Conservation (phyloP, 1,140 invertebrate species). For the Drosophila ficusphila region DNA sequence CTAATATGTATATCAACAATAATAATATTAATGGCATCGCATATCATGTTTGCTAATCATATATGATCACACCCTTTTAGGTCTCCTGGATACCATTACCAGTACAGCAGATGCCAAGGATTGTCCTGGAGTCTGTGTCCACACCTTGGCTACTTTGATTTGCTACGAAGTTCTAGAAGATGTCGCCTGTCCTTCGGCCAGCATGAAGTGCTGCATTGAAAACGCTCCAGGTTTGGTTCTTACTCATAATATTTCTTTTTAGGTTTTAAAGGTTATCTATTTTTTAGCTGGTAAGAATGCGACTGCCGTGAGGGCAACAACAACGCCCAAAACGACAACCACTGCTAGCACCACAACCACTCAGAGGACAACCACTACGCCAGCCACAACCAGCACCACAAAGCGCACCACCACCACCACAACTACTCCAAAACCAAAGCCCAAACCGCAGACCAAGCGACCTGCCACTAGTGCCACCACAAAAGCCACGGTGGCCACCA, state of each 20-base stretch:
- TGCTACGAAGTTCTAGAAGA: slow-evolving; percentile 93
- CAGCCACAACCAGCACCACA: slow-evolving; percentile 69
- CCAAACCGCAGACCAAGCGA: slow-evolving; percentile 72
- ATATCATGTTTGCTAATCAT: too few species aligned
- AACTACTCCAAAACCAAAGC: slow-evolving; percentile 68
- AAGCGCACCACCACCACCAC: slow-evolving; percentile 79
- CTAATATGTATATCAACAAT: too few species aligned
- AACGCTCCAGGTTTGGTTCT: slow-evolving; percentile 85
- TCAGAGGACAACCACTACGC: slow-evolving; percentile 68
- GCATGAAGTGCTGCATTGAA: slow-evolving; percentile 93
- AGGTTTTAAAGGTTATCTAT: not conserved
- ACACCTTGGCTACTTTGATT: slow-evolving; percentile 91
- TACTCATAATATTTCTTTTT: not conserved
- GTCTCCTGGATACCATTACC: slow-evolving; percentile 92
- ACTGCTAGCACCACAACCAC: slow-evolving; percentile 84
- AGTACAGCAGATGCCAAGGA: slow-evolving; percentile 92
- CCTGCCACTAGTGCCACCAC: slow-evolving; percentile 83
- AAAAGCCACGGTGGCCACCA: slow-evolving; percentile 69
- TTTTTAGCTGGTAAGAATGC: slow-evolving; percentile 54
- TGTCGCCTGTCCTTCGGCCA: slow-evolving; percentile 90
- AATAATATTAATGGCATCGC: too few species aligned
- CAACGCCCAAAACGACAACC: slow-evolving; percentile 56
- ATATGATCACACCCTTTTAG: slow-evolving; percentile 84
- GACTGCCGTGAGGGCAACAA: slow-evolving; percentile 40
- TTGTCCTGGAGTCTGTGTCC: slow-evolving; percentile 94